phyloP scores from a whole-genome alignment of 2,888 invertebrate genomes.

The Elysia crispata region DNA sequence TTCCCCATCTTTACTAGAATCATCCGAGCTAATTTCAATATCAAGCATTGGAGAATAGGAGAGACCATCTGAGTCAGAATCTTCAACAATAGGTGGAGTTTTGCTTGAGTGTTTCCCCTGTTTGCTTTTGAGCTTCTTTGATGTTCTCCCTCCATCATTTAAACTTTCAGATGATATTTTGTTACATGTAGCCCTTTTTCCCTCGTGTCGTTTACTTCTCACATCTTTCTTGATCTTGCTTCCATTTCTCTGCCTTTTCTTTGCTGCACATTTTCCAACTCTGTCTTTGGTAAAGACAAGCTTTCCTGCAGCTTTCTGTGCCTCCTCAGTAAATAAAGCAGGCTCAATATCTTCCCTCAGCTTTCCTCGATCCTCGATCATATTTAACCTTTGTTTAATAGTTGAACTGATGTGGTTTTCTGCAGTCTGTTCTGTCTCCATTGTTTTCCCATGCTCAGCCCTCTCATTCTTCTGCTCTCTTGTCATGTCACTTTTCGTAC shows the following conservation, averaged over 20 bases:
- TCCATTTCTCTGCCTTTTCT: too few species aligned
- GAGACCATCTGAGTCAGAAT: too few species aligned
- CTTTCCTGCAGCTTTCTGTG: constrained; percentile 32
- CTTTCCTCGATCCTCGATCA: constrained; percentile 23
- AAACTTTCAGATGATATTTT: not conserved
- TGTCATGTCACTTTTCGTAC: not conserved
- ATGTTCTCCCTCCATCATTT: not conserved
- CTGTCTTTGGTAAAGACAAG: constrained; percentile 37
- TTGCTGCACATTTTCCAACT: not conserved
- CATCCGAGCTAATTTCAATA: too few species aligned
- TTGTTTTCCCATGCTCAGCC: not conserved
- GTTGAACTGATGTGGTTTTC: constrained; percentile 16
- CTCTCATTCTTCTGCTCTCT: too few species aligned
- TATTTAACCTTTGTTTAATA: constrained; percentile 27
- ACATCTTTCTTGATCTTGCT: not conserved
- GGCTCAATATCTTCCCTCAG: constrained; percentile 9
- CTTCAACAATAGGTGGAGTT: too few species aligned
- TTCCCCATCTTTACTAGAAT: not conserved
- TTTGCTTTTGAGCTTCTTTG: not conserved
- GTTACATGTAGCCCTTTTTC: not conserved
- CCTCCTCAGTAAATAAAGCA: constrained; percentile 26
- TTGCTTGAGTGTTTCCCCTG: not conserved
- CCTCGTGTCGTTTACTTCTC: not conserved
- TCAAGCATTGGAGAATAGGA: too few species aligned
- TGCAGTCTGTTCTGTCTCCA: not conserved